phyloP scores from a whole-genome alignment of 2,113 vertebrate species.

The Silurus asotus region DNA sequence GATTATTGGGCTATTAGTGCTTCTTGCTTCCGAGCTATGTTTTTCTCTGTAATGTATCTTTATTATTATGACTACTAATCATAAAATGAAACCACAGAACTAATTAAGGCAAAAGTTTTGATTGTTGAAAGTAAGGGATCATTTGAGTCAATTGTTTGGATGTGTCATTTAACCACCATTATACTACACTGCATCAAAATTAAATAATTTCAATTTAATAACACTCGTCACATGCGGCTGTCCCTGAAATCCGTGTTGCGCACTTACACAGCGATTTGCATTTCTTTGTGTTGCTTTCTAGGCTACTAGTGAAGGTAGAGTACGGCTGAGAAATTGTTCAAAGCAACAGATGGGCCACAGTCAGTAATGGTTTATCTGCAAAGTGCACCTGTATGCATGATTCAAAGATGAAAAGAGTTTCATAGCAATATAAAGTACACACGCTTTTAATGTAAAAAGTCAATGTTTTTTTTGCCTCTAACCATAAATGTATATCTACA shows the following conservation, averaged over 20 bases:
- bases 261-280: background rate
- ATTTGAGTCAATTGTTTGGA: background rate
- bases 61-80: background rate
- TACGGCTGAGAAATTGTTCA: background rate
- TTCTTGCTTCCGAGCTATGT: background rate
- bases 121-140: background rate
- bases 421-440: background rate
- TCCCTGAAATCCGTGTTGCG: background rate
- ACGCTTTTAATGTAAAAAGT: background rate
- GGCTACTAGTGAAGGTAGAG: background rate
- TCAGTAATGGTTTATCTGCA: background rate
- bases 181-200: background rate
- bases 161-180: background rate
- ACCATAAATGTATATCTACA: background rate
- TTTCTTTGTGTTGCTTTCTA: background rate
- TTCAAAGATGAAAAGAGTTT: background rate
- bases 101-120: background rate
- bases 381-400: slow-evolving; percentile 1
- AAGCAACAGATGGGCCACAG: background rate
- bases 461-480: background rate
- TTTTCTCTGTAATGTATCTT: background rate
- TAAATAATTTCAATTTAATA: background rate
- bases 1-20: too few relatives aligned
- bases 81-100: background rate
- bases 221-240: background rate